Percentiles rank a stretch among this genome's conserved stretches.
phyloP scores from a whole-genome alignment of 2,888 invertebrate species.

The Sipunculus nudus region DNA sequence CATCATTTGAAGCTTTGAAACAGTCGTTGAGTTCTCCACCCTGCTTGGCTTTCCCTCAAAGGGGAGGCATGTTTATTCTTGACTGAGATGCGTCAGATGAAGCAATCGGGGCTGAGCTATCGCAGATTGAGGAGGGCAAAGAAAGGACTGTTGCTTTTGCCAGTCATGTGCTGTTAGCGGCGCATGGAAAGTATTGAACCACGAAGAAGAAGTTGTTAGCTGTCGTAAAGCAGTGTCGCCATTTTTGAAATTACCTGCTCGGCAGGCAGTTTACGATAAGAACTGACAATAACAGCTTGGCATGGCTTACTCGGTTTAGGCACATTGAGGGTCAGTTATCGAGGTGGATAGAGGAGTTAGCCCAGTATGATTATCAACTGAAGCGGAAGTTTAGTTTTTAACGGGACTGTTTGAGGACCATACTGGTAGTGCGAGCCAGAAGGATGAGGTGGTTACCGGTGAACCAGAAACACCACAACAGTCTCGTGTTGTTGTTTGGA shows the following conservation, averaged over 20 bases:
- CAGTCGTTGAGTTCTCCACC: too few species aligned
- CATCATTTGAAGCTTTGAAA: too few species aligned
- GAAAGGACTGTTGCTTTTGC: neutral
- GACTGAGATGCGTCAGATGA: constrained; percentile 1
- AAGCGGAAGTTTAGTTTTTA: too few species aligned
- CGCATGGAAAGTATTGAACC: neutral
- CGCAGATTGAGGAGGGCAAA: neutral
- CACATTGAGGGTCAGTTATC: neutral
- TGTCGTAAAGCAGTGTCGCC: neutral
- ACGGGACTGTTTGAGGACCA: too few species aligned
- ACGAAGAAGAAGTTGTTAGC: neutral
- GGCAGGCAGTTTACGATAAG: neutral
- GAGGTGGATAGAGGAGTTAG: neutral
- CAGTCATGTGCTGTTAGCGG: neutral
- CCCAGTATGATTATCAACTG: neutral
- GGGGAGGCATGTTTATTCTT: too few species aligned
- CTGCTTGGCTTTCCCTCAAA: too few species aligned
- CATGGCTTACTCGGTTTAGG: neutral
- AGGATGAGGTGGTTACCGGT: too few species aligned
- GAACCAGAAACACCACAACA: too few species aligned
- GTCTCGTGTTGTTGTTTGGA: too few species aligned
- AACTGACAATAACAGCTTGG: neutral
- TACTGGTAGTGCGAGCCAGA: too few species aligned
- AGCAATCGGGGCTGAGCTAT: neutral
- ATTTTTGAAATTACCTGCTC: neutral